A percentile compares a stretch with the other conserved stretches of the same genome.
These are phyloP conservation scores for Sminthurinus aureus DNA, from an alignment of 2,888 invertebrate genomes.

Conservation along the genomic window DNA sequence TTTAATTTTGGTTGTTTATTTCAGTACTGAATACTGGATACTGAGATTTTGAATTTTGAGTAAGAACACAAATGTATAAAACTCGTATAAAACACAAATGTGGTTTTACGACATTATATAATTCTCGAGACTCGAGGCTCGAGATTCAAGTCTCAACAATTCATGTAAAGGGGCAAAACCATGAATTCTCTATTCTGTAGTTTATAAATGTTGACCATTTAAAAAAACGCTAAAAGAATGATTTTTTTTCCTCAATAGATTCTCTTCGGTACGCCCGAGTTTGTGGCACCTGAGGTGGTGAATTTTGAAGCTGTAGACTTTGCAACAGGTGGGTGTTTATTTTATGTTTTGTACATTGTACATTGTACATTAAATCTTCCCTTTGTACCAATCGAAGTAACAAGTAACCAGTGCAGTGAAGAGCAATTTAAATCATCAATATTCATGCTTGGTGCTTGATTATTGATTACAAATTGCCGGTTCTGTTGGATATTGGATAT, in stretches of 20 bases:
- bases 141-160: not conserved
- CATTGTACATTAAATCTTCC: slow-evolving; percentile 65
- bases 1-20: not conserved
- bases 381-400: too few relatives aligned
- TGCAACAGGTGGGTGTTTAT: slow-evolving; percentile 98
- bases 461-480: not conserved
- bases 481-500: too few relatives aligned
- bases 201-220: not conserved
- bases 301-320: slow-evolving; percentile 97
- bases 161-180: not conserved
- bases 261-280: slow-evolving; percentile 97
- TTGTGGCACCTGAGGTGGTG: slow-evolving; percentile 98
- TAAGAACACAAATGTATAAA: too few relatives aligned
- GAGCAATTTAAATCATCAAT: not conserved
- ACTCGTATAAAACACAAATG: too few relatives aligned
- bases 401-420: too few relatives aligned
- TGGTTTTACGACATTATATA: too few relatives aligned
- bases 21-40: not conserved
- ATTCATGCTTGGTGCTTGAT: not conserved
- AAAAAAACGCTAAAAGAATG: not conserved
- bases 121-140: too few relatives aligned
- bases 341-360: slow-evolving; percentile 76
- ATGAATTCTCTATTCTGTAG: not conserved
- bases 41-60: too few relatives aligned
- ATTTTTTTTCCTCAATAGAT: slow-evolving; percentile 65